Percentiles rank a stretch among this genome's conserved stretches.
Evolutionary conservation across 2,888 invertebrate species (phyloP).

Genomic region (Uropetala carovei): DNA sequence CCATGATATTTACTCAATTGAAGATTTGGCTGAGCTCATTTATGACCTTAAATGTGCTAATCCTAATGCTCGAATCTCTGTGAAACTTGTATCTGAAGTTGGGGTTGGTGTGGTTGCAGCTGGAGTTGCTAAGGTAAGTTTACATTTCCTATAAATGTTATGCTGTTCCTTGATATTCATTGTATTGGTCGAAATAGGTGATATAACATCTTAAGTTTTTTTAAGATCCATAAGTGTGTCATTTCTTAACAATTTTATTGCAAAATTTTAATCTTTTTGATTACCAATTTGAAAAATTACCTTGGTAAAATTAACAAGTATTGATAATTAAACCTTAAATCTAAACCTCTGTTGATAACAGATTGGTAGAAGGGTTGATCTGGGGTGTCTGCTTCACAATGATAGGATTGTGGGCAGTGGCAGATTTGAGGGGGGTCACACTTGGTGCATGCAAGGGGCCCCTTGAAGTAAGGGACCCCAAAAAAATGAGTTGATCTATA

Average conservation of each 20-base stretch:
- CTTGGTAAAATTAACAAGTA: no score
- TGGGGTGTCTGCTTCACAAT: no score
- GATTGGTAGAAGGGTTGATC: no score
- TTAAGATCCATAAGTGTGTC: constrained; percentile 38
- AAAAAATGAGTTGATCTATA: no score
- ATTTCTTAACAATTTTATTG: constrained; percentile 36
- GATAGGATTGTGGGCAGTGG: no score
- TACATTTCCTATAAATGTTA: background rate
- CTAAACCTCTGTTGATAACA: no score
- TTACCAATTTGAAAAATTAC: background rate
- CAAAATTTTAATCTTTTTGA: constrained; percentile 28
- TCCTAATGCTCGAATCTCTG: constrained; percentile 95
- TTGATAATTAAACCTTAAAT: no score
- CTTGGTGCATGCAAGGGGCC: no score
- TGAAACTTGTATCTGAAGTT: constrained; percentile 98
- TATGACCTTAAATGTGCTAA: constrained; percentile 99
- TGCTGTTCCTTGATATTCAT: background rate
- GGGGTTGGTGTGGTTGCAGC: constrained; percentile 99
- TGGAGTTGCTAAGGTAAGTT: constrained; percentile 93
- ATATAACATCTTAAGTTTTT: no score
- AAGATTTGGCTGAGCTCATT: constrained; percentile 98
- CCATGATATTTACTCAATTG: constrained; percentile 99
- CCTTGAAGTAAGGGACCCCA: no score
- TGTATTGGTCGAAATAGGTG: no score
- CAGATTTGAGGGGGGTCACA: no score